Conservation (phyloP, 1,140 invertebrate genomes). For the Bombus haemorrhoidalis region DNA sequence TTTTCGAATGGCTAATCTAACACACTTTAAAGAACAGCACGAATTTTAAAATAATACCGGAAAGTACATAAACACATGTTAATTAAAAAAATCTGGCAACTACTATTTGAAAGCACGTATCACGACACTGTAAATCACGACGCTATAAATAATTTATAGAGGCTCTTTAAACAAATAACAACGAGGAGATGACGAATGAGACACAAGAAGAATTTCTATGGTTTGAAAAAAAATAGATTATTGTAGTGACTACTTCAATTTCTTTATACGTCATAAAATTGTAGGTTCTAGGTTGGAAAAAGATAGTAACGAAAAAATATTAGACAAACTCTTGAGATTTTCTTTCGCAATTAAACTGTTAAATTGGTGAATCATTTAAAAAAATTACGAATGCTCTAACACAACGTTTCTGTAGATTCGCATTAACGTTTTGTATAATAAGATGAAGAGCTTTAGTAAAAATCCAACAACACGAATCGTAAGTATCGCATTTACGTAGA, state of each 20-base stretch:
- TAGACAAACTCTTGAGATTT: background rate
- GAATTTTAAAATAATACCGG: background rate
- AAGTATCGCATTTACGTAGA: background rate
- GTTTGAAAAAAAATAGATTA: background rate
- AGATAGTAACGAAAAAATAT: background rate
- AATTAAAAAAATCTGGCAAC: no score
- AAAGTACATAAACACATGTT: no score
- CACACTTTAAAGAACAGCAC: background rate
- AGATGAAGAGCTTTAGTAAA: background rate
- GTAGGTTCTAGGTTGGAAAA: background rate
- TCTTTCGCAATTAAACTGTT: background rate
- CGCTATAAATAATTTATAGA: no score
- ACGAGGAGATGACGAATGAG: background rate
- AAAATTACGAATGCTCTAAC: no score
- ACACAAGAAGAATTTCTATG: background rate
- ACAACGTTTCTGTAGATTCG: background rate
- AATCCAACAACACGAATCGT: background rate
- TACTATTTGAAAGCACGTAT: no score
- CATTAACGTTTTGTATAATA: background rate
- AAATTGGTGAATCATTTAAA: no score
- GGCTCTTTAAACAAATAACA: no score
- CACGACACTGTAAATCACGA: no score
- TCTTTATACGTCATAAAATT: background rate
- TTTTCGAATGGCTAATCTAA: background rate
- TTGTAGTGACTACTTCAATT: background rate